Conservation (phyloP, 2,888 invertebrate species). For the Lithophane ornitopus region DNA sequence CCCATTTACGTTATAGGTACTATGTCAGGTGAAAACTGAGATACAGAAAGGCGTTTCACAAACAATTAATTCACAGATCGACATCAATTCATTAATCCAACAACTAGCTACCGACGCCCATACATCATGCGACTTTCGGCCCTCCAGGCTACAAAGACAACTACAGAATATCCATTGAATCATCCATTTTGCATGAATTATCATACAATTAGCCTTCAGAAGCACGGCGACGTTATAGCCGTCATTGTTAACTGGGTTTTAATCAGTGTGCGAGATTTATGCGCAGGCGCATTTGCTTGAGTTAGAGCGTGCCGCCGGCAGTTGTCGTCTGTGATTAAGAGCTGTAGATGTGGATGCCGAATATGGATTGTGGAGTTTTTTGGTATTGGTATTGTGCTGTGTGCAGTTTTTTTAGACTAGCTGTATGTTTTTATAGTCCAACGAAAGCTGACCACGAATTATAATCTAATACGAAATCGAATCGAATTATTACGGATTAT, state of each 20-base stretch:
- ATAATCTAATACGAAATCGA: too few species aligned
- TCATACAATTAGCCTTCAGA: slow-evolving; percentile 70
- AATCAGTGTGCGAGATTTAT: slow-evolving; percentile 77
- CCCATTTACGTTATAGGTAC: background rate
- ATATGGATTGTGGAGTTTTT: slow-evolving; percentile 25
- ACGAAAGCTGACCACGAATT: too few species aligned
- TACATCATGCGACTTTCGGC: slow-evolving; percentile 40
- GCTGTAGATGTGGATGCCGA: slow-evolving; percentile 30
- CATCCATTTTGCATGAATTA: slow-evolving; percentile 62
- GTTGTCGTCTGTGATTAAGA: slow-evolving; percentile 75
- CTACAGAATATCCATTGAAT: slow-evolving; percentile 61
- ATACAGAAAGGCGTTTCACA: slow-evolving; percentile 14
- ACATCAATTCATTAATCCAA: slow-evolving; percentile 47
- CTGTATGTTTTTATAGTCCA: too few species aligned
- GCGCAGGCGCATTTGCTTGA: slow-evolving; percentile 66
- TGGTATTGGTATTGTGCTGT: slow-evolving; percentile 1
- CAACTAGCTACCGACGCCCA: background rate
- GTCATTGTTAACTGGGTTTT: slow-evolving; percentile 78
- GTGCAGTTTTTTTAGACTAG: too few species aligned
- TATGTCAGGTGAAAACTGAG: background rate
- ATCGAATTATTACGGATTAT: too few species aligned
- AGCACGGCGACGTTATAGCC: slow-evolving; percentile 70
- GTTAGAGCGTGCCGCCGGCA: slow-evolving; percentile 72
- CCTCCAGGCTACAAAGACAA: slow-evolving; percentile 42
- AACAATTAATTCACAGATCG: slow-evolving; percentile 45